These are phyloP conservation scores for Dasyurus viverrinus DNA, from an alignment of 2,113 vertebrate species.

Conservation along the genomic window DNA sequence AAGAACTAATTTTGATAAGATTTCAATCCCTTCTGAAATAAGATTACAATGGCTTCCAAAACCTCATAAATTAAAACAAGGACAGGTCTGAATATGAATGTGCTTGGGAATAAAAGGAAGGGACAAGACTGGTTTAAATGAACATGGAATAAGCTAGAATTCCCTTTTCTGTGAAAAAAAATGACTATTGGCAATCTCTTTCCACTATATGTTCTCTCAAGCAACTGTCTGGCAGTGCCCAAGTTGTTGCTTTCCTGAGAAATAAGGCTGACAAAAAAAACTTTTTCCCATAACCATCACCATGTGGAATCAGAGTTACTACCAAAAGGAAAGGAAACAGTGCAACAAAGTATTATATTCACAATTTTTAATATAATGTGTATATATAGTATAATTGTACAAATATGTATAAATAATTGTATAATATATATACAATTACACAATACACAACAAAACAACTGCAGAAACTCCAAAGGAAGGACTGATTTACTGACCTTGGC, in stretches of 20 bases:
- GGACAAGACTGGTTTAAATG: constrained; percentile 33
- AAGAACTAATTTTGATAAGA: constrained; percentile 50
- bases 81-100: constrained; percentile 38
- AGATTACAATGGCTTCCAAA: constrained; percentile 63
- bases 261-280: not conserved
- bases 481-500: constrained; percentile 1
- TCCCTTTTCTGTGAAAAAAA: not conserved
- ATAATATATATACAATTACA: too few species aligned
- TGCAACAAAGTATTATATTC: too few species aligned
- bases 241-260: not conserved
- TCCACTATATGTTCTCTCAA: not conserved
- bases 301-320: not conserved
- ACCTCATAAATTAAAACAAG: constrained; percentile 38
- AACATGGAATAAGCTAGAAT: not conserved
- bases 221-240: fast-evolving
- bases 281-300: not conserved
- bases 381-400: too few species aligned
- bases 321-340: not conserved
- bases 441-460: constrained; percentile 26
- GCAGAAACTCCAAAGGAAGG: constrained; percentile 21
- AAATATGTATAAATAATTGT: too few species aligned
- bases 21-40: constrained; percentile 61
- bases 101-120: not conserved
- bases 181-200: not conserved
- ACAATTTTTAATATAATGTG: not conserved